phyloP scores from a whole-genome alignment of 1,140 invertebrate genomes.

The Trinorchestia longiramus region DNA sequence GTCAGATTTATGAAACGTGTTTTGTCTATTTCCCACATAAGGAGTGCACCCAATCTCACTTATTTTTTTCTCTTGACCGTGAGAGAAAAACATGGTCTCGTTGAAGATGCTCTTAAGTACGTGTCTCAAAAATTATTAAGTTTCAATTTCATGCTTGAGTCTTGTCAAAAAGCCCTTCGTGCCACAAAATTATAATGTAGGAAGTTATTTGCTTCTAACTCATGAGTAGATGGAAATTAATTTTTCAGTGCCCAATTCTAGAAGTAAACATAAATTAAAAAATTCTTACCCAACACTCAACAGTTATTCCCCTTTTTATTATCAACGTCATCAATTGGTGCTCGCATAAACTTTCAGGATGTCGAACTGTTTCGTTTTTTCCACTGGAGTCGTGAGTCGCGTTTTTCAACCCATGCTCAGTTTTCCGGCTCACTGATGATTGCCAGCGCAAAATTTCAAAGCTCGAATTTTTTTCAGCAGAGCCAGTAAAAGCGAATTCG shows the following conservation, averaged over 20 bases:
- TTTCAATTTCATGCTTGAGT: background rate
- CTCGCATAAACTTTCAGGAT: background rate
- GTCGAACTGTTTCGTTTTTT: background rate
- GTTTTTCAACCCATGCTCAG: background rate
- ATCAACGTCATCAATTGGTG: background rate
- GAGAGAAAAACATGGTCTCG: background rate
- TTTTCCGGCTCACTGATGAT: background rate
- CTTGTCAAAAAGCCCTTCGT: background rate
- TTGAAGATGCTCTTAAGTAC: background rate
- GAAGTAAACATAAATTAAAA: background rate
- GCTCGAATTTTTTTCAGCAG: background rate
- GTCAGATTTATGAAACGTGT: background rate
- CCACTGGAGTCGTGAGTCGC: background rate
- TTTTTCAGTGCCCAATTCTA: background rate
- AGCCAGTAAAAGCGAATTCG: background rate
- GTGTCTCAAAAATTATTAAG: background rate
- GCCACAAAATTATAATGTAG: background rate
- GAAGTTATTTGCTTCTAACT: background rate
- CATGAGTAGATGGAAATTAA: background rate
- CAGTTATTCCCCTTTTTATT: background rate
- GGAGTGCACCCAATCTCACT: background rate
- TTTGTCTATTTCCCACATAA: background rate
- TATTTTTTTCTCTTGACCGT: background rate
- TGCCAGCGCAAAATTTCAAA: background rate
- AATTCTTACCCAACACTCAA: background rate